Evolutionary conservation across 2,113 vertebrate species (phyloP), one percentile per base, ranked within the genome.

Genomic region (Conger conger): DNA sequence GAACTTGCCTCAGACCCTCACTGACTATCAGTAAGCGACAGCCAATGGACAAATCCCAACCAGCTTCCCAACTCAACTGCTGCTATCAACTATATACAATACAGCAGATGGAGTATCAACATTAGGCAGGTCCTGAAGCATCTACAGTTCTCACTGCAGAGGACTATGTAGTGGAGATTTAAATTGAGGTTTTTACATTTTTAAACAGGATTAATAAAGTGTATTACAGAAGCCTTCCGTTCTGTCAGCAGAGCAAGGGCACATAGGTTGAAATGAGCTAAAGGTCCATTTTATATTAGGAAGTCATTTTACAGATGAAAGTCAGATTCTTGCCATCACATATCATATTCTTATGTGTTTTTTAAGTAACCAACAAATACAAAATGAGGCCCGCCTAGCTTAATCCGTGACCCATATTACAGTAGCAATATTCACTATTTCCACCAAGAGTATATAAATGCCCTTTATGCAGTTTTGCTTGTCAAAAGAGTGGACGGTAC

Each of bases 401-500:
- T 20, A 15, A 84, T n/a, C 38, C 9, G 40, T n/a, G 33, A 42
- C 73, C 38, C 42, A 68, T 76, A 9, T 23, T 33, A 50, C 23
- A 42, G 82, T 54, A 78, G 63, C 79, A 78, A n/a, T 76, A 68
- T 27, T 80, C 54, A 27, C 86, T 42, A 76, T 81, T 78, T 81
- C 53, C 82, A 42, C 82, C 86, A 76, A 73, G 27, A 82, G 86
- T n/a, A 60, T 63, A 88, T 81, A 68, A 42, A 85, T 76, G 81
- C 84, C 82, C 40, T 81, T 81, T 20, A 73, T 33, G 60, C 63
- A 82, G 54, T 82, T 82, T 17, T 76, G 36, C 82, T 85, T 35
- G 60, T 80, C 57, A 60, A 85, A 82, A 68, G 54, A 36, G 54
- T 83, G 83, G 42, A 63, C 60, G 38, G 68, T 84, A 84, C 50